Percentiles rank a stretch among this genome's conserved stretches.
These are phyloP conservation scores for Calyptomena viridis DNA, from an alignment of 2,113 vertebrate species.

Conservation along the genomic window DNA sequence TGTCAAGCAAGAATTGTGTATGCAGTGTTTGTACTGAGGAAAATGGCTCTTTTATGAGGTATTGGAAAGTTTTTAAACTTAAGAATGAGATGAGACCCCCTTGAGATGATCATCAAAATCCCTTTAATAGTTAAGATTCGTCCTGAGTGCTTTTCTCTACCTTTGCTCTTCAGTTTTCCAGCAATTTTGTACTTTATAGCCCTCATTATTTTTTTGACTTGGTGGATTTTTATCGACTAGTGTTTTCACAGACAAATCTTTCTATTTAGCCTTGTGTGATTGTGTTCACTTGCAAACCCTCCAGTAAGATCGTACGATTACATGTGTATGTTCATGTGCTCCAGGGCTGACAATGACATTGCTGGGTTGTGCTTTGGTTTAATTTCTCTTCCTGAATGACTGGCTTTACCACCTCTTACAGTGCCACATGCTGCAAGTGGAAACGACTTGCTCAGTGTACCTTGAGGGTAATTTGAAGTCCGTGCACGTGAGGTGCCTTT, in stretches of 20 bases:
- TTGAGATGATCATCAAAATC: slow-evolving; percentile 12
- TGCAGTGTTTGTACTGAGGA: neutral
- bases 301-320: neutral
- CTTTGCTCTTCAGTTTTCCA: neutral
- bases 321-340: neutral
- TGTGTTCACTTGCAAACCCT: neutral
- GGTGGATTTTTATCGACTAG: neutral
- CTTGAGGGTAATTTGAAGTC: neutral
- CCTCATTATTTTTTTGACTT: neutral
- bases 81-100: neutral
- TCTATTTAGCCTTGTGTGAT: neutral
- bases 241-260: neutral
- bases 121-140: neutral
- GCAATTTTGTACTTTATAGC: neutral
- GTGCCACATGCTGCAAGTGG: neutral
- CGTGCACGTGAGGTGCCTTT: neutral
- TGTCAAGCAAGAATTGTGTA: neutral
- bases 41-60: neutral
- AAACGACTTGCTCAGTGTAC: accelerated
- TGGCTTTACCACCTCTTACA: neutral
- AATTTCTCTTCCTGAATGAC: neutral
- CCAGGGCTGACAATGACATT: neutral
- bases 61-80: slow-evolving; percentile 29
- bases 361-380: neutral
- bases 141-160: neutral